phyloP scores from a whole-genome alignment of 2,113 vertebrate species.

The Setophaga coronata region DNA sequence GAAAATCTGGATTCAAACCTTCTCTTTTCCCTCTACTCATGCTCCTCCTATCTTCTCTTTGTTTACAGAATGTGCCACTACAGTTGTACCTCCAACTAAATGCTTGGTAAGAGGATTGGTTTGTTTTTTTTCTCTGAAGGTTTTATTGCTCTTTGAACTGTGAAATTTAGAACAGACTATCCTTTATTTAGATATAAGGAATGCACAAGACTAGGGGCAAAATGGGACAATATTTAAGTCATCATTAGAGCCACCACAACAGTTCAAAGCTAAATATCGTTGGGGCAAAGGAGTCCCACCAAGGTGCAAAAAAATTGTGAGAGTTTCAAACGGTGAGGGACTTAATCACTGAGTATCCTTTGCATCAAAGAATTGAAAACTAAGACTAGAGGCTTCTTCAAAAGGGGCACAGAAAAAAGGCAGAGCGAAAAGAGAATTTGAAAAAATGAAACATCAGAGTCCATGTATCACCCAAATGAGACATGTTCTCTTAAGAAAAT shows the following conservation, averaged over 20 bases:
- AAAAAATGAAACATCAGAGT: background rate
- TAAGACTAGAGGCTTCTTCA: background rate
- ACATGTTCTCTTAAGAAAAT: background rate
- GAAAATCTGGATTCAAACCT: background rate
- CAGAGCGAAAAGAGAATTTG: background rate
- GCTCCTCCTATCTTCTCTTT: background rate
- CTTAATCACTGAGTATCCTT: background rate
- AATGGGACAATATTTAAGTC: background rate
- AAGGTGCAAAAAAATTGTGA: background rate
- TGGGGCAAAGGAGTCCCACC: background rate
- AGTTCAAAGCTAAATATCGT: background rate
- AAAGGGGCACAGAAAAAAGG: background rate
- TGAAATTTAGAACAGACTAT: background rate
- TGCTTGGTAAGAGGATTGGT: slow-evolving; percentile 57
- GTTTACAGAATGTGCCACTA: slow-evolving; percentile 52
- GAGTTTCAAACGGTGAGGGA: background rate
- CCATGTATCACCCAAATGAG: background rate
- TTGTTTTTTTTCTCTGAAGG: background rate
- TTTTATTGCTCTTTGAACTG: background rate
- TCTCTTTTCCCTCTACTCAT: background rate
- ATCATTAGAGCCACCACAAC: background rate
- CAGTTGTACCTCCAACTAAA: slow-evolving; percentile 61
- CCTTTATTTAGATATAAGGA: background rate
- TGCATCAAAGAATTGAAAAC: background rate
- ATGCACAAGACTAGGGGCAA: background rate